These are phyloP conservation scores for Chrysodeixis includens DNA, from an alignment of 2,888 invertebrate species.

Conservation along the genomic window DNA sequence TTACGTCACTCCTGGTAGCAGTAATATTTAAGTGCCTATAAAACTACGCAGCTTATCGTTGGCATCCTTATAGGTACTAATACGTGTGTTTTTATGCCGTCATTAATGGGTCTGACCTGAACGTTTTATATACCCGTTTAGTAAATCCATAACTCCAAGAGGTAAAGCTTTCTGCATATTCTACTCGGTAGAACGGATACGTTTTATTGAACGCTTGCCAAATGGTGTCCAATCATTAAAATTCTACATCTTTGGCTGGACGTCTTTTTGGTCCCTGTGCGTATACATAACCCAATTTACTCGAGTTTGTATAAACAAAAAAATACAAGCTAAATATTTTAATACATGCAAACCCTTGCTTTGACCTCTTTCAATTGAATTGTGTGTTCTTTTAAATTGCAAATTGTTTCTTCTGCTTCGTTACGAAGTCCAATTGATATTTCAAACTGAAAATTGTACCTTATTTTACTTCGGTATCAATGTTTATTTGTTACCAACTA, in stretches of 20 bases:
- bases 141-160: constrained; percentile 7
- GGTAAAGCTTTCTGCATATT: constrained; percentile 1
- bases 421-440: constrained; percentile 25
- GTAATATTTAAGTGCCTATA: constrained; percentile 40
- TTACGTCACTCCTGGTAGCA: constrained; percentile 24
- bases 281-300: constrained; percentile 64
- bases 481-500: background rate
- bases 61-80: constrained; percentile 22
- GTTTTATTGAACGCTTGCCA: constrained; percentile 34
- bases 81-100: constrained; percentile 29
- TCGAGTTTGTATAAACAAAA: constrained; percentile 63
- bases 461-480: constrained; percentile 9
- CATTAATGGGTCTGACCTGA: constrained; percentile 34
- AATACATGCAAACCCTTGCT: constrained; percentile 66
- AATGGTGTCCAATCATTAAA: constrained; percentile 53
- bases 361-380: constrained; percentile 70
- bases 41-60: constrained; percentile 41
- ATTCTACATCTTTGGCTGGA: constrained; percentile 64
- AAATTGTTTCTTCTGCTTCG: constrained; percentile 61
- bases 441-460: constrained; percentile 13
- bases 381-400: constrained; percentile 72
- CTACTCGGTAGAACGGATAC: background rate
- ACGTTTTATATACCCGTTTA: constrained; percentile 19
- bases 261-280: constrained; percentile 62
- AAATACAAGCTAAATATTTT: constrained; percentile 75